Percentiles rank a stretch among this genome's conserved stretches.
Evolutionary conservation across 2,888 invertebrate species (phyloP).

Genomic region (Carterocephalus palaemon): DNA sequence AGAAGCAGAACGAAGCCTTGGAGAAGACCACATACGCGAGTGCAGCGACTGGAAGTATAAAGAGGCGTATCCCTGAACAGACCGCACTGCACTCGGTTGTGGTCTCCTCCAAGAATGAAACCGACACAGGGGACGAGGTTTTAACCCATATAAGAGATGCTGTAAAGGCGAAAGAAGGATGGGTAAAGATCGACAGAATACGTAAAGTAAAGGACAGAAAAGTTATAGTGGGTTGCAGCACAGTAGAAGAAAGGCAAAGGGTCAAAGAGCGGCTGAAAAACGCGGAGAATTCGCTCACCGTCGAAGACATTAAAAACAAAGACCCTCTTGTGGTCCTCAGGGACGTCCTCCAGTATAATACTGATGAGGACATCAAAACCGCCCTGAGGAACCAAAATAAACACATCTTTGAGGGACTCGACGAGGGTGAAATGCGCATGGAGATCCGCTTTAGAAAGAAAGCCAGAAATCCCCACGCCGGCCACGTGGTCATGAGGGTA

Average conservation of each 20-base stretch:
- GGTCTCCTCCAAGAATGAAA: too few relatives aligned
- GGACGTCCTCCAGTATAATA: constrained; percentile 3
- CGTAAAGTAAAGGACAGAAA: constrained; percentile 18
- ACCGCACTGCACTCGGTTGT: too few relatives aligned
- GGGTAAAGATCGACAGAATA: constrained; percentile 5
- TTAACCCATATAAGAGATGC: constrained; percentile 2
- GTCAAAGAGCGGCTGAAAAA: too few relatives aligned
- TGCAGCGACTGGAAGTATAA: too few relatives aligned
- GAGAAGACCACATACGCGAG: too few relatives aligned
- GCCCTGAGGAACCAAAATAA: constrained; percentile 6
- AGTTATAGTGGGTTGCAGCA: constrained; percentile 10
- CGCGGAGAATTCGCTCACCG: background rate
- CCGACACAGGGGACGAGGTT: constrained; percentile 10
- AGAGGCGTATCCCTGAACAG: too few relatives aligned
- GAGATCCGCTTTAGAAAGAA: background rate
- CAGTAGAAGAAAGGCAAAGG: background rate
- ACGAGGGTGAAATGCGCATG: background rate
- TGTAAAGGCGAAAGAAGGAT: constrained; percentile 5
- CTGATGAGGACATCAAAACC: background rate
- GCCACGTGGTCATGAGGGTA: too few relatives aligned
- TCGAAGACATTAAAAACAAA: constrained; percentile 19
- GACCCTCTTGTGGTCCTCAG: constrained; percentile 13
- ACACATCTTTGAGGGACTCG: background rate
- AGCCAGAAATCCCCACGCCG: too few relatives aligned
- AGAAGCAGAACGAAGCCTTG: too few relatives aligned